Percentiles rank a stretch among this genome's conserved stretches.
These are phyloP conservation scores for Catharus fuscescens DNA, from an alignment of 2,113 vertebrate species.

Conservation along the genomic window DNA sequence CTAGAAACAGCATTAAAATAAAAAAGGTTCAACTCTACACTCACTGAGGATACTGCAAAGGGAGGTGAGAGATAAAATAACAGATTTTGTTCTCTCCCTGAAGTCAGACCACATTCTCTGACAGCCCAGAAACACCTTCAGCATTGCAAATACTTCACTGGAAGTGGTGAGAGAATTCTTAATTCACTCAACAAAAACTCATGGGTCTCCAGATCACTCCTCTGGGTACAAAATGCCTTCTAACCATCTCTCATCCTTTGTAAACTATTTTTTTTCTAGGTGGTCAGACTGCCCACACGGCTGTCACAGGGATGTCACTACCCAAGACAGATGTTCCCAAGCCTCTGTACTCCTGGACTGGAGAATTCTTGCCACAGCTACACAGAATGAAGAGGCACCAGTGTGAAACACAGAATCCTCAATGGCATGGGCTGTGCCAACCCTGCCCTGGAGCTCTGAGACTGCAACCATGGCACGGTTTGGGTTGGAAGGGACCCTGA, in stretches of 20 bases:
- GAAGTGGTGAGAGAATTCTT: neutral
- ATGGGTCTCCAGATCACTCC: neutral
- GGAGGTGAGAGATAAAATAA: neutral
- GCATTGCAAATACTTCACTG: neutral
- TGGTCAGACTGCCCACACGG: neutral
- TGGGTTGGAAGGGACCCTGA: neutral
- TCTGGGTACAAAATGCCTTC: neutral
- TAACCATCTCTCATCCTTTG: neutral
- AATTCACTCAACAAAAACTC: neutral
- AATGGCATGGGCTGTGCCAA: neutral
- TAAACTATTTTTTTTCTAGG: neutral
- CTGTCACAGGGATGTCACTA: neutral
- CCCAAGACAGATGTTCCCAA: neutral
- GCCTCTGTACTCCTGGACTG: accelerated
- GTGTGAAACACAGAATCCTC: neutral
- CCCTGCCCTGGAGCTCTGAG: neutral
- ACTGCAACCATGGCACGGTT: neutral
- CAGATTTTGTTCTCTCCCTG: neutral
- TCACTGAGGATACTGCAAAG: accelerated
- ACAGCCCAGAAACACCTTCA: neutral
- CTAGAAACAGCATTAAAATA: neutral
- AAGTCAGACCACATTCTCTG: neutral
- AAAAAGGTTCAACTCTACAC: neutral
- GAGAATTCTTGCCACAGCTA: neutral
- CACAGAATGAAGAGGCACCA: neutral